Base-by-base conservation (phyloP, 2,797 vertebrate genomes). In the Meda fulgida region DNA sequence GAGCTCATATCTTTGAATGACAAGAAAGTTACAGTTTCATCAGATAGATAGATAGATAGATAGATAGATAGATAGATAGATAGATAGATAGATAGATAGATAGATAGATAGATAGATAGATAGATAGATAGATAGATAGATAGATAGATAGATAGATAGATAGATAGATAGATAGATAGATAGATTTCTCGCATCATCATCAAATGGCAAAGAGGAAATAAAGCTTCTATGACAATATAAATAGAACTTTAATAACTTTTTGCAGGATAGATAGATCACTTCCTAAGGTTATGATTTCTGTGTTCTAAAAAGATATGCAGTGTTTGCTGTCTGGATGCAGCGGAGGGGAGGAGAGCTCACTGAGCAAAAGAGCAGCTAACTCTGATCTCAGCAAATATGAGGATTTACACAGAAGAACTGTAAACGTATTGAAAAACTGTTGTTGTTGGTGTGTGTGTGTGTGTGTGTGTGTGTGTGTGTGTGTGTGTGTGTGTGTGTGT, bases 321-420 rank as follows among this genome's bases (percentile, higher is more conserved):
- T 53, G 86, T 81, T 84, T 34, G 83, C 86, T 78, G 66, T 31
- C 77, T 65, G 63, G 18, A 40, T 81, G 11, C 31, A 40, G 46
- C 18, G 26, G 53, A 46, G 71, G 21, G 55, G 14, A 79, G 48
- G 70, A 34, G 78, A 76, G 60, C 73, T 72, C 66, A 38, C 80
- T 34, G 29, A 85, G 76, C 75, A 83, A 85, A 91, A 89, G 91
- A 91, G 82, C 83, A 89, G 80, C 51, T 53, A 87, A 79, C 53
- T 80, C 53, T 23, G 46, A 36, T 51, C 34, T 90, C 69, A 87
- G 86, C 83, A 79, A 78, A 85, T 87, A 66, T 72, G 60, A 83
- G 80, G 84, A 85, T 83, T 87, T 84, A 55, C 40, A 67, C 55
- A 38, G 65, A 46, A 48, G 5, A 48, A 48, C 46, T 48, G 16